Evolutionary conservation across 2,888 invertebrate species (phyloP), one percentile per base, ranked within the genome.

Genomic region (Gortyna flavago): DNA sequence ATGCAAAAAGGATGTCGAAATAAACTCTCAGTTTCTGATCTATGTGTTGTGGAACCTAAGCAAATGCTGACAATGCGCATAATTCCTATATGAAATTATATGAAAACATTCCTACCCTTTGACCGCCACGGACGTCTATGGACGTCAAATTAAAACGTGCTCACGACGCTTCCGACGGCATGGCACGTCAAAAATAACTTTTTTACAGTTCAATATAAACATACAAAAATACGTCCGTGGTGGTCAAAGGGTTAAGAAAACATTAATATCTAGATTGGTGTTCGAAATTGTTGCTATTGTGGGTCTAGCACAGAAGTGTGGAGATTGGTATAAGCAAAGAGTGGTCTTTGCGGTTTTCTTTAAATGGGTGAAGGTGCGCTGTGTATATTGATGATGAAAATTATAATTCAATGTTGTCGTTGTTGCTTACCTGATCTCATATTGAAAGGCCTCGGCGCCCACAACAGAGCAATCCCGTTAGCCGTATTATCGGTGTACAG

Each of bases 401-500:
- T 9, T 25, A 48, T 35, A 21, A 35, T 44, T 48, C 0, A 18
- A 38, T 16, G 9, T 18, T 21, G 9, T 25, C n/a, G 11, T 35
- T 29, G 1, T 7, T 41, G 29, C 85, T 92, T 91, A 97, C 98
- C 98, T 80, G 99, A 99, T 91, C 99, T 97, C 95, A 99, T 97
- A 93, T 99, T 99, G 93, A 99, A 99, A 13, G 99, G 99, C 79
- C 99, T 97, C 0, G 99, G 99, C 2, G 99, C 99, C 99, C 99
- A 99, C 74, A 99, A 94, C 75, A 99, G 95, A 0, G 99, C 98
- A 90, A 99, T 99, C 4, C 99, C 99, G 96, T 99, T 99, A 0
- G 99, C 99, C 1, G 99, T 99, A 93, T 99, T 99, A 93, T 99
- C 99, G 0, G 99, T 99, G 93, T 99, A 99, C 72, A 99, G 96